phyloP scores from a whole-genome alignment of 2,888 invertebrate species.

The Prosopocoilus inquinatus region DNA sequence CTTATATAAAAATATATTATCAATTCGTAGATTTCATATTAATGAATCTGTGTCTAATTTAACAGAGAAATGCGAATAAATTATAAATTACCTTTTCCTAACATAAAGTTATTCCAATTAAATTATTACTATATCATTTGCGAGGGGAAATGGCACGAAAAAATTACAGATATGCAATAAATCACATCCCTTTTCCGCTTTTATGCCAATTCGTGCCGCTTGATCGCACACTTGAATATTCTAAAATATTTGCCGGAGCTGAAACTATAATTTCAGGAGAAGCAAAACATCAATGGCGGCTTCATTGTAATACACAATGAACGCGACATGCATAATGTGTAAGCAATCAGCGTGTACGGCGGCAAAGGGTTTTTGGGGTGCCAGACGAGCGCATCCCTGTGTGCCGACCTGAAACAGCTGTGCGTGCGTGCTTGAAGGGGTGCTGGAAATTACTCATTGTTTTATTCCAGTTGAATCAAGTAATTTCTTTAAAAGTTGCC shows the following conservation, averaged over 20 bases:
- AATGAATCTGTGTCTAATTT: no score
- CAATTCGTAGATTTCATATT: no score
- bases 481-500: no score
- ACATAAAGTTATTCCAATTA: not conserved
- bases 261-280: slow-evolving; percentile 34
- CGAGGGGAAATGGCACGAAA: not conserved
- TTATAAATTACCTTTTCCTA: no score
- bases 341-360: slow-evolving; percentile 37
- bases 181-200: slow-evolving; percentile 24
- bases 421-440: slow-evolving; percentile 13
- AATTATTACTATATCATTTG: slow-evolving; percentile 3
- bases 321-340: slow-evolving; percentile 53
- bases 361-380: slow-evolving; percentile 8
- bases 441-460: slow-evolving; percentile 30
- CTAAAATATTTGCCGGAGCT: slow-evolving; percentile 33
- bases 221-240: slow-evolving; percentile 31
- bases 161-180: slow-evolving; percentile 5
- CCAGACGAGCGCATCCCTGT: slow-evolving; percentile 10
- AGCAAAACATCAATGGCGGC: slow-evolving; percentile 34
- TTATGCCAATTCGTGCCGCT: slow-evolving; percentile 33
- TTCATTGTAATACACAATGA: slow-evolving; percentile 33
- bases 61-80: no score
- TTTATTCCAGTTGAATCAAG: slow-evolving; percentile 25
- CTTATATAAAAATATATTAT: no score
- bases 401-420: slow-evolving; percentile 20